Evolutionary conservation across 1,140 invertebrate species (phyloP).

Genomic region (Sminthurinus signatus): DNA sequence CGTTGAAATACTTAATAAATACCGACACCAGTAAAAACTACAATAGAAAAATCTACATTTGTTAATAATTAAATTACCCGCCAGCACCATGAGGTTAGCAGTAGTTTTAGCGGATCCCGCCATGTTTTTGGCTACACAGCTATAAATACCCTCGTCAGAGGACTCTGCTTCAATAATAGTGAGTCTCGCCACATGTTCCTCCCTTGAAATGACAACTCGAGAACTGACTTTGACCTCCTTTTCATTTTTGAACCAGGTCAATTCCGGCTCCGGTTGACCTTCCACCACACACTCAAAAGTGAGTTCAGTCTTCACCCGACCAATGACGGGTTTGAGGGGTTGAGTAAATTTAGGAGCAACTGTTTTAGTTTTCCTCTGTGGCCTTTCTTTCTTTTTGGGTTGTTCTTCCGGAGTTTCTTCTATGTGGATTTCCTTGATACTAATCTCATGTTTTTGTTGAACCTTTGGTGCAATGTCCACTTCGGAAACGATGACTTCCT

Average conservation of each 20-base stretch:
- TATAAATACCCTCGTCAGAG: slow-evolving; percentile 69
- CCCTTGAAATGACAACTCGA: slow-evolving; percentile 55
- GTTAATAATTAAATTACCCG: slow-evolving; percentile 16
- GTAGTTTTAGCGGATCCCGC: slow-evolving; percentile 71
- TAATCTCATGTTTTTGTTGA: too few relatives aligned
- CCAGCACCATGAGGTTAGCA: slow-evolving; percentile 61
- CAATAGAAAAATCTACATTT: too few relatives aligned
- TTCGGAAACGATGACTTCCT: slow-evolving; percentile 12
- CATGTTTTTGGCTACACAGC: slow-evolving; percentile 66
- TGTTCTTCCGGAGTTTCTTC: too few relatives aligned
- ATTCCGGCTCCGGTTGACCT: slow-evolving; percentile 60
- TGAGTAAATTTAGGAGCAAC: slow-evolving; percentile 13
- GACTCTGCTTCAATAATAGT: slow-evolving; percentile 58
- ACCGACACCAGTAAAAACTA: too few relatives aligned
- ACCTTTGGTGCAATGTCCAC: slow-evolving; percentile 11
- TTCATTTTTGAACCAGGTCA: slow-evolving; percentile 72
- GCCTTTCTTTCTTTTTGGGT: not conserved
- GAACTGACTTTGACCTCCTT: slow-evolving; percentile 57
- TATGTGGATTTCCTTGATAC: slow-evolving; percentile 10
- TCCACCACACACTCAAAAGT: slow-evolving; percentile 59
- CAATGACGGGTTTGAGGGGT: slow-evolving; percentile 13
- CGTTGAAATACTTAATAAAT: too few relatives aligned
- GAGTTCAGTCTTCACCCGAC: not conserved
- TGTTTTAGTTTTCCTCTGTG: slow-evolving; percentile 5
- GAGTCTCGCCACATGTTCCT: slow-evolving; percentile 58